Conservation (phyloP, 2,888 invertebrate species). For the Sicus ferrugineus region DNA sequence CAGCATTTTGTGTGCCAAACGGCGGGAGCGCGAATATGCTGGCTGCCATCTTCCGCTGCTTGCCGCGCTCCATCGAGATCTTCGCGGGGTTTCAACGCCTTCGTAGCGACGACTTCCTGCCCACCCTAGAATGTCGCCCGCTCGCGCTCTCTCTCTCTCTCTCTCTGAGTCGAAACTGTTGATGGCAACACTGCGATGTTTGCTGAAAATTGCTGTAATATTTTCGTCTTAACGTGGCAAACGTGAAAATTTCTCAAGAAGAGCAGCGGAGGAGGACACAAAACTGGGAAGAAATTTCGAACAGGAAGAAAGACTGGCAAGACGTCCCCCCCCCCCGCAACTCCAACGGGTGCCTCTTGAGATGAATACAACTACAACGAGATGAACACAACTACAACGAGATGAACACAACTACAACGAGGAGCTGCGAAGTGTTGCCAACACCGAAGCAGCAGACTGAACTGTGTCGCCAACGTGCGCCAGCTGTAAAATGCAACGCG, state of each 20-base stretch:
- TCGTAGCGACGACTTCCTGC: neutral
- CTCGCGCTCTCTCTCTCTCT: no score
- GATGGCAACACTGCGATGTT: neutral
- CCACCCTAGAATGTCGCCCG: constrained; percentile 3
- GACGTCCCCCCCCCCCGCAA: no score
- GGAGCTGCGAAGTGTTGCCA: neutral
- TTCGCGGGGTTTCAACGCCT: neutral
- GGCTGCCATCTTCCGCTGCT: neutral
- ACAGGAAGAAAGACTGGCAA: constrained; percentile 13
- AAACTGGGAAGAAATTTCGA: constrained; percentile 13
- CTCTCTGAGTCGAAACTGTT: neutral
- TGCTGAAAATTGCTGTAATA: constrained; percentile 35
- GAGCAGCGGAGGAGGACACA: neutral
- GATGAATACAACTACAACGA: no score
- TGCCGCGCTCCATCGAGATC: neutral
- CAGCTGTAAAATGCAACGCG: constrained; percentile 33
- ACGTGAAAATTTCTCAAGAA: constrained; percentile 32
- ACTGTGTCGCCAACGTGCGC: constrained; percentile 31
- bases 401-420: neutral
- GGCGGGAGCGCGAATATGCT: constrained; percentile 24
- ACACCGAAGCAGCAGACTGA: neutral
- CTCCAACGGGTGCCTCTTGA: no score
- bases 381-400: neutral
- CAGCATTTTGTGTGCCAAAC: constrained; percentile 31
- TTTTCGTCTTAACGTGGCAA: constrained; percentile 36